phyloP scores from a whole-genome alignment of 2,113 vertebrate genomes.

The Rynchops niger region DNA sequence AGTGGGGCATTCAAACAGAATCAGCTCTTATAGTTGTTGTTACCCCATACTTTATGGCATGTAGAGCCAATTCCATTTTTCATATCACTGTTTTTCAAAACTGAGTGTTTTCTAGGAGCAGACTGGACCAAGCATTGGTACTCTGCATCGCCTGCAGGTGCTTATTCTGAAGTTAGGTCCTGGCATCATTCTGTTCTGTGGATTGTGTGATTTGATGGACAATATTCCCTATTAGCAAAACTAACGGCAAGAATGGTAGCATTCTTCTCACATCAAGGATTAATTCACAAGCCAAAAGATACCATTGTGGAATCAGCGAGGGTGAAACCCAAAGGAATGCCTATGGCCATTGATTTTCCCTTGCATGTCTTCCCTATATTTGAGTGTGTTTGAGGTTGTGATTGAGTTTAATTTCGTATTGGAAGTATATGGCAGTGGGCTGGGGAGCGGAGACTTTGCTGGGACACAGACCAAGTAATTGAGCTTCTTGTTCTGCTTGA shows the following conservation, averaged over 20 bases:
- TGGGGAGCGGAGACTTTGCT: neutral
- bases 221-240: neutral
- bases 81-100: neutral
- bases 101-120: neutral
- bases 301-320: neutral
- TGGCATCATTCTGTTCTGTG: neutral
- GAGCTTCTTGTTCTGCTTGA: neutral
- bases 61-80: neutral
- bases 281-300: neutral
- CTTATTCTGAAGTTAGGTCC: neutral
- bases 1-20: neutral
- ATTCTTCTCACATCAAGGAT: neutral
- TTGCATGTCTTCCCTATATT: neutral
- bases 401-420: neutral
- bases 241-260: fast-evolving
- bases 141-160: neutral
- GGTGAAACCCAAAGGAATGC: neutral
- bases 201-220: neutral
- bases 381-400: neutral
- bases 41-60: neutral
- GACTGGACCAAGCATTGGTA: neutral
- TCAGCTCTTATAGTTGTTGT: neutral
- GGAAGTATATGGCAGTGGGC: neutral
- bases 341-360: neutral
- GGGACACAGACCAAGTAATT: neutral